Base-by-base conservation (phyloP, 2,888 invertebrate genomes). In the Plagodis dolabraria region DNA sequence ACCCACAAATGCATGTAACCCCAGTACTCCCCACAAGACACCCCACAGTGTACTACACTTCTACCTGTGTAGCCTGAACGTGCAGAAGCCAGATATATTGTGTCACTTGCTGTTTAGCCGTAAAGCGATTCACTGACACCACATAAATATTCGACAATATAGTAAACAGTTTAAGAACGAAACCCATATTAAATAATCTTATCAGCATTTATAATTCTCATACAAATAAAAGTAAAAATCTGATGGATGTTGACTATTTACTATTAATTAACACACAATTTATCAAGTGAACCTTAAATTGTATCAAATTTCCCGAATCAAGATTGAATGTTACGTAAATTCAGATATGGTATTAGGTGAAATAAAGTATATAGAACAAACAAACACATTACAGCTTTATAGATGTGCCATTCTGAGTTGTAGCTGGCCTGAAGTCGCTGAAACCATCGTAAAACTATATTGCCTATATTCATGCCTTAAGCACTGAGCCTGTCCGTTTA, bases 1-100 rank as follows among this genome's bases (percentile, higher is more conserved):
- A 75, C 74, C 73, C 76, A 70, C 76, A 69, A 50, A 47, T 60
- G 72, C 70, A 70, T 80, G 83, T 79, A 77, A 40, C 59, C 78
- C 82, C 72, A 76, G 10, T 10, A 10, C 43, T 38, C 38, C 43
- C 43, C 43, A 12, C 75, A 75, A 72, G 69, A 71, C 74, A 75
- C 69, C 69, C 71, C 72, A 68, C 33, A 43, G n/a, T 12, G 50
- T 35, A 42, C 22, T n/a, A 49, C 58, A 38, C 45, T 34, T 53
- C n/a, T 46, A 50, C 12, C 40, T 46, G 48, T 53, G 49, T 53
- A 43, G 49, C 40, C 45, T 46, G 35, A 53, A 43, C 40, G 40
- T 40, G 5, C 36, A 8, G 36, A 36, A 36, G 53, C 40, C 45
- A 46, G 35, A 53, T 42, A 45, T n/a, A n/a, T n/a, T 43, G 42